Conservation (phyloP, 2,113 vertebrate genomes). For the Takifugu flavidus region DNA sequence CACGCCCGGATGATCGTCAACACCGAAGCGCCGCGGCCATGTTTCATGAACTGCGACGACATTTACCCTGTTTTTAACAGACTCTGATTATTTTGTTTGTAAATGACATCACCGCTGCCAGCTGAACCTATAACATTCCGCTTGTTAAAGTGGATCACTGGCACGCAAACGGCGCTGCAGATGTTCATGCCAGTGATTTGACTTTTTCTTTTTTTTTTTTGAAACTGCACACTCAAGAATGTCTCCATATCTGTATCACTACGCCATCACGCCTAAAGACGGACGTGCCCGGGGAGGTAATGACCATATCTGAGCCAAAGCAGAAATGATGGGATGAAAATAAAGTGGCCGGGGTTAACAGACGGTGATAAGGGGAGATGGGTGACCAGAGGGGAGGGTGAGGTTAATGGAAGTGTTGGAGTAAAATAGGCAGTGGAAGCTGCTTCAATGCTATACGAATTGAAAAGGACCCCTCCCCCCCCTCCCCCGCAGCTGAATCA, state of each 20-base stretch:
- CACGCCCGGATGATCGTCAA: constrained; percentile 34
- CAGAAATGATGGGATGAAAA: constrained; percentile 58
- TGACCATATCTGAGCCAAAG: constrained; percentile 44
- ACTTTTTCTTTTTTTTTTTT: constrained; percentile 1
- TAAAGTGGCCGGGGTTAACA: constrained; percentile 48
- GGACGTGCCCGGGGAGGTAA: constrained; percentile 29
- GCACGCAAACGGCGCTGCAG: constrained; percentile 20
- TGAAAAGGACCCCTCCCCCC: constrained; percentile 66
- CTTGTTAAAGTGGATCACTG: constrained; percentile 48
- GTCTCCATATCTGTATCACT: neutral
- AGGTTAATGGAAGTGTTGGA: constrained; percentile 74
- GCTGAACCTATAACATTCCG: constrained; percentile 27
- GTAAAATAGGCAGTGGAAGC: constrained; percentile 45
- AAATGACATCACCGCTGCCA: constrained; percentile 39
- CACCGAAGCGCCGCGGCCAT: constrained; percentile 15
- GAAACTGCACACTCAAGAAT: constrained; percentile 15
- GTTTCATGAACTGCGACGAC: constrained; percentile 22
- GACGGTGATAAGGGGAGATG: constrained; percentile 41
- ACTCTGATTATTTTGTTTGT: constrained; percentile 49
- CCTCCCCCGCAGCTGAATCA: constrained; percentile 46
- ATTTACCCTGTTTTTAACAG: constrained; percentile 46
- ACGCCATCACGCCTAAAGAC: constrained; percentile 15
- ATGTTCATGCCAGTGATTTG: constrained; percentile 15
- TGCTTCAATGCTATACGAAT: constrained; percentile 71
- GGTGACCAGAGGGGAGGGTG: constrained; percentile 43